Evolutionary conservation across 1,140 invertebrate species (phyloP), one percentile per base, ranked within the genome.

Genomic region (Mactra quadrangularis): DNA sequence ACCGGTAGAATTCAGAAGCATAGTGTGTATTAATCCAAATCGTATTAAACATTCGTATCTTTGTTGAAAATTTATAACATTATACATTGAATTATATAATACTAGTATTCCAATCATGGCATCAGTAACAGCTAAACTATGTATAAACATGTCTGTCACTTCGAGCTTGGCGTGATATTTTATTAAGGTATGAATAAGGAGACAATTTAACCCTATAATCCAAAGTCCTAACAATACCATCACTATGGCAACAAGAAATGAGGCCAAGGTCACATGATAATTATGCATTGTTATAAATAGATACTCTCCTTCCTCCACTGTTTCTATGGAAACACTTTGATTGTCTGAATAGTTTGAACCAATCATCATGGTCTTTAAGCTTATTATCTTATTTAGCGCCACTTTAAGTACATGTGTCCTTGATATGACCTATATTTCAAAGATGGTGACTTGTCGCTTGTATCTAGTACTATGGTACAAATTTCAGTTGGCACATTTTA

Each of bases 41-140:
- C 87, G 60, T 38, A 86, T 59, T 19, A 82, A n/a, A 45, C 87
- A 87, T 47, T 87, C 87, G 35, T 75, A 62, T n/a, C 71, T 33
- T 41, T 85, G 72, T 50, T 87, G 84, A 66, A 72, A 87, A 38
- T 87, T 85, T 11, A 81, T 1, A 27, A 86, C 19, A 17, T 70
- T 85, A 55, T 87, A 87, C 15, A 41, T 41, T 13, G 76, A 68
- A 22, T 86, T 86, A 47, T 87, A 86, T 9, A 87, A 7, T 0
- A 86, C 33, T n/a, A 85, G 52, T 15, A 87, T n/a, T 15, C 86
- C 86, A 0, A 84, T 70, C 1, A 85, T 35, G 3, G 68, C 60
- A 66, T 87, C 87, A 7, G 81, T 77, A 1, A 83, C n/a, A 0
- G 81, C 86, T 27, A 87, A 35, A 47, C 81, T 83, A 15, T 76